Conservation (phyloP, 2,888 invertebrate species). For the Heteromyza rotundicornis region DNA sequence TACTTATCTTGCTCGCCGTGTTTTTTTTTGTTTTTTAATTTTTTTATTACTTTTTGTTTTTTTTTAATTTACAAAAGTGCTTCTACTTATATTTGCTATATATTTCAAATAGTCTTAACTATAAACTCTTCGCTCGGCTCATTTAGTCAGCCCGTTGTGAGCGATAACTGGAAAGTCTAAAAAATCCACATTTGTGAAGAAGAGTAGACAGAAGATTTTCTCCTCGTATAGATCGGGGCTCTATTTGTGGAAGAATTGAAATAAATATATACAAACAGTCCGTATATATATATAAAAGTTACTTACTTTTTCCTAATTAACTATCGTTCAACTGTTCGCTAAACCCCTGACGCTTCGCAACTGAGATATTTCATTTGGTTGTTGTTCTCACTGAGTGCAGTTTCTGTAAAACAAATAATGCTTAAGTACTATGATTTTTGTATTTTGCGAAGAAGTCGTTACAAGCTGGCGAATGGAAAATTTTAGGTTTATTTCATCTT, state of each 20-base stretch:
- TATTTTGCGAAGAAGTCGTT: slow-evolving; percentile 42
- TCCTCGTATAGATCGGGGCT: no score
- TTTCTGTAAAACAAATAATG: slow-evolving; percentile 30
- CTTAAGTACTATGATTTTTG: slow-evolving; percentile 35
- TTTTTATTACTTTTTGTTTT: slow-evolving; percentile 1
- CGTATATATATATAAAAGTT: no score
- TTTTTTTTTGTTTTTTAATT: background rate
- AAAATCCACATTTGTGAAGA: no score
- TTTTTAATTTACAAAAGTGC: slow-evolving; percentile 4
- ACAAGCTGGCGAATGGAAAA: slow-evolving; percentile 47
- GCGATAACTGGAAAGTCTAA: no score
- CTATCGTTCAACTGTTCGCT: background rate
- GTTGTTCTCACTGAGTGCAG: background rate
- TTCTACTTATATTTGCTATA: background rate
- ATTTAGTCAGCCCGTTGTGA: background rate
- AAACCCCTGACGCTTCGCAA: background rate
- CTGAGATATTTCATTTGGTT: background rate
- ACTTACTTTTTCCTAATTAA: no score
- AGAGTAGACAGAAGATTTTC: no score
- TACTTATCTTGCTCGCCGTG: slow-evolving; percentile 1
- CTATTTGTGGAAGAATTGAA: no score
- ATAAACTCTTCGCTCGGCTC: no score
- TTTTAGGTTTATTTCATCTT: slow-evolving; percentile 30
- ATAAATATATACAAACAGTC: no score
- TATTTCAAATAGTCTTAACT: no score